Evolutionary conservation across 2,797 vertebrate genomes (phyloP).

Genomic region (Hipposideros larvatus): DNA sequence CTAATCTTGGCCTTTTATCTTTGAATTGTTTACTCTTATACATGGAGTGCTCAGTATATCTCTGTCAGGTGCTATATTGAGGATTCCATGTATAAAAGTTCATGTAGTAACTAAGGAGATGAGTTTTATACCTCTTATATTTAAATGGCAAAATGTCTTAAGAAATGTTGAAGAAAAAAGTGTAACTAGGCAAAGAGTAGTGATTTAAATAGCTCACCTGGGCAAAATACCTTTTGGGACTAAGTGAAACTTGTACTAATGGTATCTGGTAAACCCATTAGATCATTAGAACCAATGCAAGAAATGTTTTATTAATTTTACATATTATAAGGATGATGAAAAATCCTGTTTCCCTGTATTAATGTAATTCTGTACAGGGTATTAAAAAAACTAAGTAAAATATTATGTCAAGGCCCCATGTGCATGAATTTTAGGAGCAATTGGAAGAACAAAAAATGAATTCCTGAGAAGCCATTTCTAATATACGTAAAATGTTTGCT

Average conservation of each 20-base stretch:
- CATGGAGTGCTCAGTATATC: neutral
- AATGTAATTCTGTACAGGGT: neutral
- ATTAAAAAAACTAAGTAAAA: constrained; percentile 11
- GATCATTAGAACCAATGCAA: neutral
- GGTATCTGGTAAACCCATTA: neutral
- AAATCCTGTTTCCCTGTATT: neutral
- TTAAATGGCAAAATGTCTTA: neutral
- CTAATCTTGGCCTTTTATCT: constrained; percentile 1
- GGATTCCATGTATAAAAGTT: neutral
- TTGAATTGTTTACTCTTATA: constrained; percentile 5
- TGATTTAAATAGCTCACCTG: neutral
- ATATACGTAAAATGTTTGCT: neutral
- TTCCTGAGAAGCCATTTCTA: neutral
- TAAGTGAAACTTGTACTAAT: neutral
- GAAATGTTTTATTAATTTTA: neutral
- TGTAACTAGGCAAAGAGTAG: neutral
- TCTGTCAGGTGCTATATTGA: neutral
- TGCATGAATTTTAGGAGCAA: neutral
- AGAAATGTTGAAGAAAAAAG: neutral
- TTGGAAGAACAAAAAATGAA: neutral
- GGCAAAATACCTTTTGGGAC: neutral
- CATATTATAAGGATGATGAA: neutral
- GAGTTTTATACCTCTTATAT: neutral
- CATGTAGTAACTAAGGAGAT: neutral
- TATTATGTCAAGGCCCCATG: neutral